These are phyloP conservation scores for Furnarius figulus DNA, from an alignment of 2,113 vertebrate species.

Conservation along the genomic window DNA sequence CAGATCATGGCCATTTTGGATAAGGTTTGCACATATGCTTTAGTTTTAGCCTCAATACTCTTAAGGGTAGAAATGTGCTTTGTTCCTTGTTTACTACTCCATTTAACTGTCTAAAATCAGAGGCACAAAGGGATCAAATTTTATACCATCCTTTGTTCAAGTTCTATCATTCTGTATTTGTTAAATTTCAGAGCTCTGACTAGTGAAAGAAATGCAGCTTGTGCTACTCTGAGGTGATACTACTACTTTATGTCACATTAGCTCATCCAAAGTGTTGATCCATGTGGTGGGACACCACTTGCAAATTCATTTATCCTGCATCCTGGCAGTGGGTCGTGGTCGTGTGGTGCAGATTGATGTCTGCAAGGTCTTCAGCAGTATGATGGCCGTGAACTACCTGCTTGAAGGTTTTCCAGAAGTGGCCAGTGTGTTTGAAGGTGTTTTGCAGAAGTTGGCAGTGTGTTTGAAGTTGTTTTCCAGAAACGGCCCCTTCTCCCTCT, in stretches of 20 bases:
- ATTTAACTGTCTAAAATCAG: neutral
- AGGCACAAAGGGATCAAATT: neutral
- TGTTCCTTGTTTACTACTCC: neutral
- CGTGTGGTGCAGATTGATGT: neutral
- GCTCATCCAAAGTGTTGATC: neutral
- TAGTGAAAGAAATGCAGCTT: neutral
- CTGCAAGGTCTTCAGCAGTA: accelerated
- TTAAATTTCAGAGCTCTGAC: neutral
- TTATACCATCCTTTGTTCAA: neutral
- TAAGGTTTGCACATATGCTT: neutral
- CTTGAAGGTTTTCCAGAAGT: neutral
- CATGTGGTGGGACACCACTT: neutral
- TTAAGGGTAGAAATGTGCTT: neutral
- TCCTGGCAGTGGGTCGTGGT: accelerated
- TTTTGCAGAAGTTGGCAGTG: no score
- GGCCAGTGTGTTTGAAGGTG: neutral
- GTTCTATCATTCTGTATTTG: neutral
- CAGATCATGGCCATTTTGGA: neutral
- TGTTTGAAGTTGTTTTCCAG: neutral
- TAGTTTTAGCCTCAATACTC: neutral
- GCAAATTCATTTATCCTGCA: accelerated
- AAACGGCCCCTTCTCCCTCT: neutral
- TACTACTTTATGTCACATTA: neutral
- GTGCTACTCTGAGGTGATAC: neutral
- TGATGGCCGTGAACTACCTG: neutral